Conservation (phyloP, 2,888 invertebrate genomes). For the Sphecodes monilicornis region DNA sequence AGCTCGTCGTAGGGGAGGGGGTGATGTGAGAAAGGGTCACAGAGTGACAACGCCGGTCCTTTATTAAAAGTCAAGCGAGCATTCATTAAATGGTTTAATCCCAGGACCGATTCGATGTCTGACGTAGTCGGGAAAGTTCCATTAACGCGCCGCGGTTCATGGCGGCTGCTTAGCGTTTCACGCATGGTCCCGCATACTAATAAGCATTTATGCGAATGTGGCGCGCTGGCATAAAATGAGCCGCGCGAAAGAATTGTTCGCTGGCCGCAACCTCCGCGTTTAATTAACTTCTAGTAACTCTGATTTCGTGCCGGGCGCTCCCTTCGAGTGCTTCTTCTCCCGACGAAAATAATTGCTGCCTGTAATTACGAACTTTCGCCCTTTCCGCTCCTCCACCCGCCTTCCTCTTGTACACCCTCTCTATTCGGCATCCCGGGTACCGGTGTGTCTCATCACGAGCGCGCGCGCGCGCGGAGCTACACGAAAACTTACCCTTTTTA, state of each 20-base stretch:
- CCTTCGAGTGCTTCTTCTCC: conserved; percentile 38
- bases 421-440: too few relatives aligned
- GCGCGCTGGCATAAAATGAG: conserved; percentile 2
- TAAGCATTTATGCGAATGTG: conserved; percentile 23
- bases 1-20: background rate
- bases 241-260: conserved; percentile 33
- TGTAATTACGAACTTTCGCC: conserved; percentile 75
- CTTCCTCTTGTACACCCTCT: background rate
- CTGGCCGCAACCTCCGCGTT: conserved; percentile 67
- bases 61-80: conserved; percentile 62
- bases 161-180: background rate
- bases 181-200: conserved; percentile 33
- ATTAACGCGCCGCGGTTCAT: conserved; percentile 43
- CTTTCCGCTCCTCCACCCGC: conserved; percentile 26
- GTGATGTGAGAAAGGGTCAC: background rate
- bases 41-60: conserved; percentile 45
- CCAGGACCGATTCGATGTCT: conserved; percentile 51
- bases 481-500: conserved; percentile 10
- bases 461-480: background rate
- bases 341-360: conserved; percentile 76
- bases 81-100: conserved; percentile 60
- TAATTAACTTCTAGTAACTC: conserved; percentile 79
- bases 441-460: too few relatives aligned
- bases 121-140: conserved; percentile 36
- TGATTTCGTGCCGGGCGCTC: conserved; percentile 64